Conservation (phyloP, 1,140 invertebrate species). For the Tetramorium simillimum region DNA sequence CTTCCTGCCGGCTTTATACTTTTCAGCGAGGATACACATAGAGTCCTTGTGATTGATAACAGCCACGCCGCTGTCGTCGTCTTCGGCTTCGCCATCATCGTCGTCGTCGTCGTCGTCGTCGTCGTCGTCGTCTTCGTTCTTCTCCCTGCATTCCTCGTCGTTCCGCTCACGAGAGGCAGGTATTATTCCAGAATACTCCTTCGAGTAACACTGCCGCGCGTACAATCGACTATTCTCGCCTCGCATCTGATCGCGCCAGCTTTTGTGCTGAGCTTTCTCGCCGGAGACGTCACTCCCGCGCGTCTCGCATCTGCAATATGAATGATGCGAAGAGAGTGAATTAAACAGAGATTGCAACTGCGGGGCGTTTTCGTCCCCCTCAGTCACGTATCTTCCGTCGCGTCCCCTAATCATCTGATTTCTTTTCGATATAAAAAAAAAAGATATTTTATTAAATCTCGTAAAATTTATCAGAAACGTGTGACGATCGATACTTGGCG, state of each 20-base stretch:
- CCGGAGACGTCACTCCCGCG: conserved; percentile 9
- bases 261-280: conserved; percentile 43
- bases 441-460: neutral
- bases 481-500: neutral
- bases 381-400: neutral
- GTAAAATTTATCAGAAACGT: neutral
- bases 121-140: conserved; percentile 39
- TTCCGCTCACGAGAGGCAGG: conserved; percentile 44
- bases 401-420: neutral
- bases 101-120: conserved; percentile 49
- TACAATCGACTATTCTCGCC: conserved; percentile 47
- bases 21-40: conserved; percentile 76
- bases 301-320: conserved; percentile 40
- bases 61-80: conserved; percentile 44
- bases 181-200: conserved; percentile 52
- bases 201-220: conserved; percentile 18
- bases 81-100: conserved; percentile 46
- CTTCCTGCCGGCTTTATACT: conserved; percentile 71
- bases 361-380: neutral
- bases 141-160: conserved; percentile 51
- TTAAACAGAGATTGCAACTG: neutral
- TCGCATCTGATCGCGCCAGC: conserved; percentile 48
- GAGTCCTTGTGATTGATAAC: conserved; percentile 77
- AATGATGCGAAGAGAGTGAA: conserved; percentile 17
- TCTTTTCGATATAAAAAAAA: neutral